Evolutionary conservation across 2,888 invertebrate species (phyloP), one percentile per base, ranked within the genome.

Genomic region (Cinara cedri): DNA sequence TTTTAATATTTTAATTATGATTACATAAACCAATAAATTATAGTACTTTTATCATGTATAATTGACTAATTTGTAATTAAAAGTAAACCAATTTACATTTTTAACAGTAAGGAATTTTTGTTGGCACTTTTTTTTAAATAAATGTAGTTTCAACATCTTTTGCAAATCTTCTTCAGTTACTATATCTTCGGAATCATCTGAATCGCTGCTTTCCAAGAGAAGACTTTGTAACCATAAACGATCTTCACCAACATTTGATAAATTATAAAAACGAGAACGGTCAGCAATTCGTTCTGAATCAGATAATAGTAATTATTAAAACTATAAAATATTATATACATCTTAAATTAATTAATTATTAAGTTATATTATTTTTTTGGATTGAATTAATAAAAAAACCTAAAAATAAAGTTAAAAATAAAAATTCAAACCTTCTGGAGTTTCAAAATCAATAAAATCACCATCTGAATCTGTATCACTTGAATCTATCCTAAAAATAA

Each of bases 161-260:
- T 90, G 90, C 83, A 95, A 88, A 84, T 93, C 91, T 82, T 90
- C 90, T 83, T 93, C 90, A 6, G 89, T 90, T 71, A 91, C 88
- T 1, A 89, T 90, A 81, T 91, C 89, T 72, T 91, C 90, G 81
- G 90, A 89, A 0, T 90, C 90, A 16, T 90, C 91, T 26, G 80
- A 81, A 0, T 93, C 90, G 62, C 88, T 88, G 86, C 88, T 91
- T 84, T 92, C 92, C 16, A 96, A 86, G n/a, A 97, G 86, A 19
- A 95, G 89, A 86, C 94, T 92, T 84, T 92, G 90, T 9, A 97
- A 86, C 96, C 97, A 97, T 84, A 91, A 90, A 81, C 97, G 88
- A 84, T 94, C 93, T 81, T 91, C 90, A 80, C 93, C 93, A 24
- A 95, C 90, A 84, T 91, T 92, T 60, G 90, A 89, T 84, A 96